Evolutionary conservation across 2,113 vertebrate species (phyloP), one percentile per base, ranked within the genome.

Genomic region (Hyla sarda): DNA sequence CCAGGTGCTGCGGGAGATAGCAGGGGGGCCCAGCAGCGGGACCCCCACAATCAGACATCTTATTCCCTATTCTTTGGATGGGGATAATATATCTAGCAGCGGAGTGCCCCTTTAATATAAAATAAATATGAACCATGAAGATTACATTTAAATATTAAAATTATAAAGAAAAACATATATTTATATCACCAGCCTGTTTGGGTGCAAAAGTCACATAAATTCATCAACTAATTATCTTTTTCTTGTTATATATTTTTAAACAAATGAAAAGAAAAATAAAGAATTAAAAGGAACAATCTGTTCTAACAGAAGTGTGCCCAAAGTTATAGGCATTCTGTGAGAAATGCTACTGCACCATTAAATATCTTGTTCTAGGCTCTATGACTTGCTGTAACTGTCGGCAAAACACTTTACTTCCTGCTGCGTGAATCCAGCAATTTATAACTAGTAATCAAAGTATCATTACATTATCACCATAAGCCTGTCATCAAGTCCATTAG

Each of bases 371-470:
- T 58, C 69, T 56, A 74, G 23, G 32, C 23, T 74, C 52, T 23
- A 73, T 25, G 34, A 62, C 50, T 50, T 76, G 37, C 30, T 50
- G 71, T 76, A 74, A 45, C 72, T 84, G 28, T 76, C 23, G 41
- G 83, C 72, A 65, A 84, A 62, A 62, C 52, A 84, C 72, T 62
- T 83, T 65, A 48, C 56, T 62, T 65, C 83, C 83, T 58, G 52
- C 73, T 76, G 72, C 76, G 83, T 76, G 54, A 84, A 50, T 84
- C 45, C 37, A 76, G 56, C 54, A 62, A 84, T 84, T 76, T 84
- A 84, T 84, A 75, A 76, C 83, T 84, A 60, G 83, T 77, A 75
- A 84, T 84, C 72, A 75, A 76, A 84, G 83, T 62, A 76, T 84
- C 83, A 84, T 84, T 84, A 76, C 72, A 65, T 48, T 60, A 84